A percentile compares a stretch with the other conserved stretches of the same genome.
Evolutionary conservation across 1,140 invertebrate species (phyloP).

Genomic region (Drosophila nigromelanica): DNA sequence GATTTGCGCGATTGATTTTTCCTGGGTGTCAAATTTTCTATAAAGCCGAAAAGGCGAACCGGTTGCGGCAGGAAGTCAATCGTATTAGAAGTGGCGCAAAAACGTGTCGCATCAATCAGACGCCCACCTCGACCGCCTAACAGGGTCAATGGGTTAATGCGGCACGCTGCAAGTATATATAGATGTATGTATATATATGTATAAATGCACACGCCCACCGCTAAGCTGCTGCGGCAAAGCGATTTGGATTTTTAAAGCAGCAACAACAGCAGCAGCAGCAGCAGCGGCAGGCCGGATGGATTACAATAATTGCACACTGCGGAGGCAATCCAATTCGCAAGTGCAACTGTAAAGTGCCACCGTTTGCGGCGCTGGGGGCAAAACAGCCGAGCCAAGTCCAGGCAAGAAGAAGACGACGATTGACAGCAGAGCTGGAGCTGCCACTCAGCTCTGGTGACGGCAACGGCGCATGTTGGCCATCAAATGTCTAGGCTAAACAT

Average conservation of each 20-base stretch:
- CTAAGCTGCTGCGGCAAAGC: neutral
- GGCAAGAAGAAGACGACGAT: constrained; percentile 46
- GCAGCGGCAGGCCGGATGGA: constrained; percentile 41
- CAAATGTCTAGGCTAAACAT: constrained; percentile 77
- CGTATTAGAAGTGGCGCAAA: constrained; percentile 59
- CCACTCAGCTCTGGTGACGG: constrained; percentile 54
- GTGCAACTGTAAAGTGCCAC: constrained; percentile 81
- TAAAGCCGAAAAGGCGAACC: constrained; percentile 5
- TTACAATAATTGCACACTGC: constrained; percentile 72
- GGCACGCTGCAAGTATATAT: constrained; percentile 18
- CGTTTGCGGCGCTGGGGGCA: constrained; percentile 61
- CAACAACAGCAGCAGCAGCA: too few species aligned
- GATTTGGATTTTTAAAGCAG: neutral
- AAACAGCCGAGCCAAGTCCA: neutral
- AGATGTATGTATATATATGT: neutral
- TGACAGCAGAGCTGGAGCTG: constrained; percentile 72
- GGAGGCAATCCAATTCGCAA: constrained; percentile 64
- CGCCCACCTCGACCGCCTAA: constrained; percentile 54
- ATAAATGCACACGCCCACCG: constrained; percentile 46
- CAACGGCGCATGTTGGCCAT: constrained; percentile 76
- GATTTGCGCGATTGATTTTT: constrained; percentile 79
- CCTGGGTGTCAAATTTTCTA: constrained; percentile 68
- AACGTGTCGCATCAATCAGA: constrained; percentile 56
- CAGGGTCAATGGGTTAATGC: constrained; percentile 80
- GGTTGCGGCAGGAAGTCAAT: constrained; percentile 24